Evolutionary conservation across 2,113 vertebrate genomes (phyloP).

Genomic region (Raja brachyura): DNA sequence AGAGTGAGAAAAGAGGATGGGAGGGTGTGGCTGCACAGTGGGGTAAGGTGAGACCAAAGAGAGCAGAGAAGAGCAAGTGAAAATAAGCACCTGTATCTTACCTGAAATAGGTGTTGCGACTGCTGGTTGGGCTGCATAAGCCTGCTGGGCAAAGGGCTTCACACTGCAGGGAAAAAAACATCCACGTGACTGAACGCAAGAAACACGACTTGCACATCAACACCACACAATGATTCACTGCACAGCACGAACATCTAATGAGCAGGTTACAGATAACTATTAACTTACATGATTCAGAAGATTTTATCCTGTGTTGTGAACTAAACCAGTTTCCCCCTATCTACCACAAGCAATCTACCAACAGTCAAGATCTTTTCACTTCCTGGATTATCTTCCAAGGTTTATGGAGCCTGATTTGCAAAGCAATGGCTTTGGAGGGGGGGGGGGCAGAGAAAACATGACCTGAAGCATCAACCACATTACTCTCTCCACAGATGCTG

Average conservation of each 20-base stretch:
- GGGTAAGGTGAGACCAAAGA: background rate
- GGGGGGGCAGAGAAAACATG: too few species aligned
- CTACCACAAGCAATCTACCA: too few species aligned
- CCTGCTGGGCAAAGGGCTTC: conserved; percentile 93
- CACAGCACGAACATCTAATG: background rate
- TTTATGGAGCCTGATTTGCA: too few species aligned
- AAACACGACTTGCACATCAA: background rate
- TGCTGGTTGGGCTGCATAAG: conserved; percentile 87
- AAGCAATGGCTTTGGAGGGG: too few species aligned
- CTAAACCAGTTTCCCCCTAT: too few species aligned
- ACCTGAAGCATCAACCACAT: too few species aligned
- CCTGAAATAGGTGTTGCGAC: conserved; percentile 93
- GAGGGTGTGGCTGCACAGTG: background rate
- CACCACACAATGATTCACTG: background rate
- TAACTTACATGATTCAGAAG: background rate
- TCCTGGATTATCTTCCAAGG: too few species aligned
- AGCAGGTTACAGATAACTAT: background rate
- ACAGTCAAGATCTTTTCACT: too few species aligned
- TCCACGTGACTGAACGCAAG: background rate
- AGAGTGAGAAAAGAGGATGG: conserved; percentile 31
- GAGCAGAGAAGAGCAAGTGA: background rate
- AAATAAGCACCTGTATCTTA: conserved; percentile 49
- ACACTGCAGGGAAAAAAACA: conserved; percentile 63
- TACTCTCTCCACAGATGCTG: too few species aligned
- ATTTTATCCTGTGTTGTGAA: background rate